Percentiles rank a stretch among this genome's conserved stretches.
These are phyloP conservation scores for Amniataba percoides DNA, from an alignment of 2,797 vertebrate genomes.

Conservation along the genomic window DNA sequence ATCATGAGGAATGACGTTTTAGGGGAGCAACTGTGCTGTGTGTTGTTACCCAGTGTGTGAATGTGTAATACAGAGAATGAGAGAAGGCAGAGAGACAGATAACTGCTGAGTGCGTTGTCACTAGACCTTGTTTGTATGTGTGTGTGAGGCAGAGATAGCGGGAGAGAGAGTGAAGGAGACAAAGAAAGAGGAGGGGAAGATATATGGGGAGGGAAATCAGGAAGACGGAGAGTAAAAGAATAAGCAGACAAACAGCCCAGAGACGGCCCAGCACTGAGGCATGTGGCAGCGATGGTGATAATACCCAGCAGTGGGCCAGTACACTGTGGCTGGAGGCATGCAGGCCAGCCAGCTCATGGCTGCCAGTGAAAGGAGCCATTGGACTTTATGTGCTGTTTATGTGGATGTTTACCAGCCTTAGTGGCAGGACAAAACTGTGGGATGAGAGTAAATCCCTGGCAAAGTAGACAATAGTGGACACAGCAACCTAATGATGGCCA, in stretches of 20 bases:
- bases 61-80: slow-evolving; percentile 23
- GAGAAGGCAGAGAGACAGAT: slow-evolving; percentile 31
- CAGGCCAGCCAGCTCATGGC: slow-evolving; percentile 32
- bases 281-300: slow-evolving; percentile 62
- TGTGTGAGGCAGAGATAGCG: slow-evolving; percentile 27
- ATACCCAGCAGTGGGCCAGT: slow-evolving; percentile 45
- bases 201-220: slow-evolving; percentile 25
- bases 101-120: slow-evolving; percentile 31
- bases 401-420: slow-evolving; percentile 45
- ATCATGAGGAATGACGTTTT: slow-evolving; percentile 22
- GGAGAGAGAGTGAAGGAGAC: slow-evolving; percentile 11
- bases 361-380: slow-evolving; percentile 29
- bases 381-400: slow-evolving; percentile 56
- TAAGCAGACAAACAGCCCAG: slow-evolving; percentile 41
- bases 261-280: slow-evolving; percentile 43
- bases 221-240: slow-evolving; percentile 7
- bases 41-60: slow-evolving; percentile 4
- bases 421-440: slow-evolving; percentile 17
- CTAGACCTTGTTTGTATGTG: slow-evolving; percentile 18
- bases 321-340: slow-evolving; percentile 43
- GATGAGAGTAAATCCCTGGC: slow-evolving; percentile 22
- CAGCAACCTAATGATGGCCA: slow-evolving; percentile 6
- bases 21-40: slow-evolving; percentile 9
- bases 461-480: background rate
- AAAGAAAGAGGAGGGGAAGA: slow-evolving; percentile 13